phyloP scores from a whole-genome alignment of 2,888 invertebrate species.

The Lymantria monacha region DNA sequence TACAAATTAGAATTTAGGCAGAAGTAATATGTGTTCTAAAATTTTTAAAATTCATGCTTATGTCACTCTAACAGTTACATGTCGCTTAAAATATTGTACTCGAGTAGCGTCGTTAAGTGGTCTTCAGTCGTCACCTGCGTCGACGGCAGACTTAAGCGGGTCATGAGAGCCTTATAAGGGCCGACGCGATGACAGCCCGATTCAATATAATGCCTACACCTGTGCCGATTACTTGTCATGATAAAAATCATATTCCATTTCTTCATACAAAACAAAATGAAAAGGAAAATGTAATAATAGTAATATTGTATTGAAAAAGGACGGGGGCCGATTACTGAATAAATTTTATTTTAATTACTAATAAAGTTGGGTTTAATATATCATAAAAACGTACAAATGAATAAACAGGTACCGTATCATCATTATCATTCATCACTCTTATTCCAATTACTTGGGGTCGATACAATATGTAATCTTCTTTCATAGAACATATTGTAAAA shows the following conservation, averaged over 20 bases:
- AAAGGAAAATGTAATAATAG: constrained; percentile 9
- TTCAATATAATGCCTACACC: constrained; percentile 38
- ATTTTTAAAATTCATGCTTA: no score
- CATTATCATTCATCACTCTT: no score
- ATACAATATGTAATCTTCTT: no score
- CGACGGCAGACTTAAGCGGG: constrained; percentile 39
- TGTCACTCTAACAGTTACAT: constrained; percentile 9
- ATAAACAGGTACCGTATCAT: no score
- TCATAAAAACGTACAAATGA: not conserved
- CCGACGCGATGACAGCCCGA: constrained; percentile 47
- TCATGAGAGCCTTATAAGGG: constrained; percentile 50
- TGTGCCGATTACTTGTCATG: constrained; percentile 31
- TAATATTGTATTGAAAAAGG: not conserved
- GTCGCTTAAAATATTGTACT: constrained; percentile 28
- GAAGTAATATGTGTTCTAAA: no score
- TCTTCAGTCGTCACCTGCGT: constrained; percentile 51
- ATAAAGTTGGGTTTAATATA: no score
- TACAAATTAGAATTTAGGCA: no score
- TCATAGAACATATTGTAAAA: no score
- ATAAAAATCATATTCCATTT: constrained; percentile 23
- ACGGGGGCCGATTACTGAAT: no score
- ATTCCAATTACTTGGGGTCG: no score
- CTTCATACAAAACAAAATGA: constrained; percentile 9
- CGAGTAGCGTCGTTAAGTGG: constrained; percentile 40
- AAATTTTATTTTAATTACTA: no score